phyloP scores from a whole-genome alignment of 2,797 vertebrate species.

The Lepidocolaptes lacrymiger region DNA sequence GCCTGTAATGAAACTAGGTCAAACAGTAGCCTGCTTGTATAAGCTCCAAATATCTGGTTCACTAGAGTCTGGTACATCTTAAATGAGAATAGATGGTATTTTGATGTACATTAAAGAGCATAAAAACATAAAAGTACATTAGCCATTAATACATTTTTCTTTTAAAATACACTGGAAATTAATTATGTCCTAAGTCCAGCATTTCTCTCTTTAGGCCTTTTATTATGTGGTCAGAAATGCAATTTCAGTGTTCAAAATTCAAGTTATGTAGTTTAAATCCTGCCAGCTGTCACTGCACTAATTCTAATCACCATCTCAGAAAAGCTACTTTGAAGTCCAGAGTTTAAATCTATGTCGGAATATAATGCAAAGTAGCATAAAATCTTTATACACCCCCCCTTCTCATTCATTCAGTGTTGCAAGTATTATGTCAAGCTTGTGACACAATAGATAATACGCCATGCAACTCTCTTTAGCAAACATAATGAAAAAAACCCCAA shows the following conservation, averaged over 20 bases:
- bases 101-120: slow-evolving; percentile 30
- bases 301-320: not conserved
- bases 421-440: not conserved
- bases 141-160: not conserved
- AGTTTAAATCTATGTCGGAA: not conserved
- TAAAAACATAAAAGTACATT: not conserved
- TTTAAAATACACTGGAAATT: slow-evolving; percentile 2
- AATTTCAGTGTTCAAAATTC: not conserved
- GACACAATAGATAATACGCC: not conserved
- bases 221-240: not conserved
- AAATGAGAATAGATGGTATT: slow-evolving; percentile 38
- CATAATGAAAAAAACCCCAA: not conserved
- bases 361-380: not conserved
- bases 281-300: not conserved
- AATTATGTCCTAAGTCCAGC: not conserved
- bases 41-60: slow-evolving; percentile 54
- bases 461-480: not conserved
- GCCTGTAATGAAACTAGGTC: slow-evolving; percentile 59
- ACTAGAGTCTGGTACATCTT: not conserved
- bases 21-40: slow-evolving; percentile 51
- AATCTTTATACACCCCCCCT: not conserved
- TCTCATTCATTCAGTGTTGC: not conserved
- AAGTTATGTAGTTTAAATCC: not conserved
- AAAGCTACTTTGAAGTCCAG: not conserved
- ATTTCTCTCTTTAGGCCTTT: not conserved